Base-by-base conservation (phyloP, 2,113 vertebrate species). In the Odontophorus gujanensis region DNA sequence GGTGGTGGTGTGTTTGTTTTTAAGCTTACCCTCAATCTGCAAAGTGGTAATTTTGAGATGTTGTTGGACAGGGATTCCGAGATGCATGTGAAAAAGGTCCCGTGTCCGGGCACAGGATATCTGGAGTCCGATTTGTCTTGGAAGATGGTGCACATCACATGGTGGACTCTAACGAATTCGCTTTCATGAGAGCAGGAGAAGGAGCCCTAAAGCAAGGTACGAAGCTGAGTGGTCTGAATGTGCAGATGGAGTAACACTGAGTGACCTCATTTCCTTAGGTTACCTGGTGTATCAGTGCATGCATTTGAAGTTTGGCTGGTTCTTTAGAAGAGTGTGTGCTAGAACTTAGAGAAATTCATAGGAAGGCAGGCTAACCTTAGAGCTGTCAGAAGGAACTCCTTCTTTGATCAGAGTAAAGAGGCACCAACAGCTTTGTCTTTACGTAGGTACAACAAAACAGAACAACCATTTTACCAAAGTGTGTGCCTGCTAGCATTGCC, bases 131-230 rank as follows among this genome's bases (percentile, higher is more conserved):
- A 6, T 99, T 99, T 25, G 40, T 99, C 55, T 92, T 99, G 74
- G 97, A 99, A 3, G 99, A 99, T 4, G 99, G 99, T 3, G 99
- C 98, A 0, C 91, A 98, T 75, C 99, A 99, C 97, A 98, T 99
- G 98, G 99, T 99, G 47, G 99, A 99, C 92, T 99, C 99, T 10
- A 99, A 99, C 11, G 99, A 99, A 90, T 96, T 99, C 65, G 97
- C 99, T 59, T 99, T 99, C 97, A 98, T 99, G 91, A 98, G 99
- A 17, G 99, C 99, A 9, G 99, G 98, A 89, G 99, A 99, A 97
- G 99, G 99, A 18, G 99, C 99, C 59, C 87, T 99, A 4, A 99
- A 98, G 91, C 99, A 99, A 98, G 99, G 99, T 99, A 95, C 21
- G 3, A 17, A 82, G 9, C 32, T 5, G 15, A 1, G 11, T 34